These are phyloP conservation scores for Lochmaea capreae DNA, from an alignment of 2,888 invertebrate genomes.

Conservation along the genomic window DNA sequence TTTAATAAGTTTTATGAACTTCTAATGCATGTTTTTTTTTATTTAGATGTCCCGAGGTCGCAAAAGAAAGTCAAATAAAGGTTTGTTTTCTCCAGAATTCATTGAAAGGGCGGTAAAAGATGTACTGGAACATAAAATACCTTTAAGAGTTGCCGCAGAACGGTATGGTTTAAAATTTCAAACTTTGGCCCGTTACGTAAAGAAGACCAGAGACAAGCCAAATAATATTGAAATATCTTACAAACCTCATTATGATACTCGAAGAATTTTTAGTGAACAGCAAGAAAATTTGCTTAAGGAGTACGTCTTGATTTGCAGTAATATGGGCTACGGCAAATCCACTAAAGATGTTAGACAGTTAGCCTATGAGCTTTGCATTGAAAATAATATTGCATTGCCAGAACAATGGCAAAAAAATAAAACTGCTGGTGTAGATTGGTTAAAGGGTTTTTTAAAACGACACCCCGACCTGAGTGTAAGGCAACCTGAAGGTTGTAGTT, in stretches of 20 bases:
- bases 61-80: not conserved
- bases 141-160: not conserved
- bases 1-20: too few species aligned
- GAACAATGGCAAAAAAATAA: not conserved
- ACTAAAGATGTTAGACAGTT: not conserved
- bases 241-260: constrained; percentile 1
- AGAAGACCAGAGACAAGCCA: not conserved
- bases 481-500: constrained; percentile 16
- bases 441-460: not conserved
- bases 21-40: too few species aligned
- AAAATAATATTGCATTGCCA: too few species aligned
- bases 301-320: not conserved
- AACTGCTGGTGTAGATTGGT: constrained; percentile 7
- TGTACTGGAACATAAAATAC: not conserved
- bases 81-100: not conserved
- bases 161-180: not conserved
- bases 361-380: constrained; percentile 1
- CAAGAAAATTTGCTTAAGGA: not conserved
- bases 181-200: constrained; percentile 4
- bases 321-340: constrained; percentile 8
- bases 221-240: not conserved
- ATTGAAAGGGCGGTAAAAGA: not conserved
- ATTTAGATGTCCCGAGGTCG: not conserved
- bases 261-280: constrained; percentile 3
- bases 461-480: constrained; percentile 8